Evolutionary conservation across 23 tunicate species (phyloP).

Genomic region (Halocynthia roretzi): DNA sequence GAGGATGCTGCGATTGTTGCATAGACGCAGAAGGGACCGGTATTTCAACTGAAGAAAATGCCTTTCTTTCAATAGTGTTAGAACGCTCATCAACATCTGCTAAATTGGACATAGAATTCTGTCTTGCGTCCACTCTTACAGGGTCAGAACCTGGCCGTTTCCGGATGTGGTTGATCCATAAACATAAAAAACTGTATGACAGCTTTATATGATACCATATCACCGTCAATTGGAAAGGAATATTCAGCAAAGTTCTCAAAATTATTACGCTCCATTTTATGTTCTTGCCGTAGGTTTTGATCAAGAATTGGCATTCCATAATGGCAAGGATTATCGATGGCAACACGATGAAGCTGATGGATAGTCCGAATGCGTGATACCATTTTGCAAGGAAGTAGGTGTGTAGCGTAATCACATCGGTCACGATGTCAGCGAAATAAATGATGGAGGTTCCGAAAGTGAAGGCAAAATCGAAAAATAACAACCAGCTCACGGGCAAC

Average conservation of each 20-base stretch:
- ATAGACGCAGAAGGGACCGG: background rate
- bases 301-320: constrained; percentile 56
- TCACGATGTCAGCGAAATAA: constrained; percentile 84
- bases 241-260: constrained; percentile 45
- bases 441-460: constrained; percentile 68
- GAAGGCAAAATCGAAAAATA: constrained; percentile 71
- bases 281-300: constrained; percentile 52
- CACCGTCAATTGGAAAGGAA: constrained; percentile 85
- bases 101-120: constrained; percentile 12
- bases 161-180: constrained; percentile 48
- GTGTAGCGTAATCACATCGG: constrained; percentile 62
- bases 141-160: background rate
- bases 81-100: constrained; percentile 22
- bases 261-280: constrained; percentile 35
- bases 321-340: constrained; percentile 77
- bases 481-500: constrained; percentile 51
- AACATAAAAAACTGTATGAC: constrained; percentile 40
- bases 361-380: constrained; percentile 63
- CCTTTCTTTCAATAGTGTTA: constrained; percentile 15
- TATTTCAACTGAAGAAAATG: constrained; percentile 10
- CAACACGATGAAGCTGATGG: constrained; percentile 52
- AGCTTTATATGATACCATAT: constrained; percentile 83
- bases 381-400: constrained; percentile 36
- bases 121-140: background rate
- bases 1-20: background rate